phyloP scores from a whole-genome alignment of 2,113 vertebrate species.

The Trochalopteron elliotii region DNA sequence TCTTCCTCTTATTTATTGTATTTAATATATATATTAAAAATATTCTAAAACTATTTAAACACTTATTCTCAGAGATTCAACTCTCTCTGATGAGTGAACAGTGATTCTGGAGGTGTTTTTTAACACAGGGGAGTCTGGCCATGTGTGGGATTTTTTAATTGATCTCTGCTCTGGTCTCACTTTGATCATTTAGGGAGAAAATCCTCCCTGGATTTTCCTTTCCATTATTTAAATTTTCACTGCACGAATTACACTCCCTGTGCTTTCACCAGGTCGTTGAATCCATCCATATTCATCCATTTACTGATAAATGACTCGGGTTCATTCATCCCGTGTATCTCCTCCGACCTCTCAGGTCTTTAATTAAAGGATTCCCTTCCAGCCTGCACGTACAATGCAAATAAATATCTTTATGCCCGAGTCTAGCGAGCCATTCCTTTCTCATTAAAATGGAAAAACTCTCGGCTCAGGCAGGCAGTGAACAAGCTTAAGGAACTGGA shows the following conservation, averaged over 20 bases:
- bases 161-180: neutral
- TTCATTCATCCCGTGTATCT: neutral
- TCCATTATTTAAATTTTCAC: neutral
- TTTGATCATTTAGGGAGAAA: neutral
- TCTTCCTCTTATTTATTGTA: neutral
- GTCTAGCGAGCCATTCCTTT: neutral
- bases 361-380: slow-evolving; percentile 41
- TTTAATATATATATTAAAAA: neutral
- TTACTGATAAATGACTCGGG: neutral
- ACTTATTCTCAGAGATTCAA: neutral
- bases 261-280: neutral
- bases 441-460: slow-evolving; percentile 47
- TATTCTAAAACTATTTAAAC: neutral
- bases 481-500: slow-evolving; percentile 14
- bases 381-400: neutral
- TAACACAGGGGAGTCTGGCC: neutral
- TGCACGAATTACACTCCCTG: neutral
- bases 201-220: neutral
- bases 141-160: neutral
- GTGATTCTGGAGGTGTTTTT: neutral
- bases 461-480: neutral
- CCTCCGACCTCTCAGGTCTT: neutral
- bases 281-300: neutral
- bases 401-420: neutral
- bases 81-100: neutral